Percentiles rank a stretch among this genome's conserved stretches.
These are phyloP conservation scores for Spea multiplicata DNA, from an alignment of 2,113 vertebrate species.

Conservation along the genomic window DNA sequence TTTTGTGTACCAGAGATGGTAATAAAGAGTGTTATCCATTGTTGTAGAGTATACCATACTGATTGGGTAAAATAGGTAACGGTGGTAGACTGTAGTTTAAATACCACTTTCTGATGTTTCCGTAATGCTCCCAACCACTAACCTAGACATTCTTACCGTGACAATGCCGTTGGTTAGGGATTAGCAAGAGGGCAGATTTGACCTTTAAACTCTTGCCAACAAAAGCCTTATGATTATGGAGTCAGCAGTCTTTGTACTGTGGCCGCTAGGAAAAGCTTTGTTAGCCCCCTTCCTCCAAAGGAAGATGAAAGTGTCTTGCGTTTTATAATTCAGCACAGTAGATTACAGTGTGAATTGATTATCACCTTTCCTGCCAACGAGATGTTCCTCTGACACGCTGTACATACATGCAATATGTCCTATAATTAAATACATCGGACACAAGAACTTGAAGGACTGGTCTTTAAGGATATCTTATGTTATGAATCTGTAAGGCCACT, in stretches of 20 bases:
- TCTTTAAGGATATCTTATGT: too few relatives aligned
- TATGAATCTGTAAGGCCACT: too few relatives aligned
- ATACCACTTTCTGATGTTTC: background rate
- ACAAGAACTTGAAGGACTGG: too few relatives aligned
- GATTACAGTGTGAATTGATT: too few relatives aligned
- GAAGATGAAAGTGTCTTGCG: too few relatives aligned
- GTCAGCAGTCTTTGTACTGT: background rate
- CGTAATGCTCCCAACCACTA: slow-evolving; percentile 3
- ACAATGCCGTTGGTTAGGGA: slow-evolving; percentile 22
- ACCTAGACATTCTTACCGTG: slow-evolving; percentile 24
- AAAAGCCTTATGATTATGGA: slow-evolving; percentile 24
- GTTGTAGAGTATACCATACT: background rate
- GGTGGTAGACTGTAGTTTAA: background rate
- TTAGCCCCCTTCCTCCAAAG: slow-evolving; percentile 17
- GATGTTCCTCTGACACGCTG: too few relatives aligned
- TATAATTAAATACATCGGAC: too few relatives aligned
- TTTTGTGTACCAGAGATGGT: too few relatives aligned
- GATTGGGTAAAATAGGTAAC: background rate
- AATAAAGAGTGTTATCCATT: too few relatives aligned
- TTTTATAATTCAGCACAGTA: too few relatives aligned
- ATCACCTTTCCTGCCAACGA: too few relatives aligned
- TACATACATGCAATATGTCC: too few relatives aligned
- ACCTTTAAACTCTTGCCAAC: slow-evolving; percentile 30
- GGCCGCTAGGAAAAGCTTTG: background rate
- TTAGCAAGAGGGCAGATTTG: slow-evolving; percentile 22